Evolutionary conservation across 2,888 invertebrate species (phyloP).

Genomic region (Sinohyriopsis cumingii): DNA sequence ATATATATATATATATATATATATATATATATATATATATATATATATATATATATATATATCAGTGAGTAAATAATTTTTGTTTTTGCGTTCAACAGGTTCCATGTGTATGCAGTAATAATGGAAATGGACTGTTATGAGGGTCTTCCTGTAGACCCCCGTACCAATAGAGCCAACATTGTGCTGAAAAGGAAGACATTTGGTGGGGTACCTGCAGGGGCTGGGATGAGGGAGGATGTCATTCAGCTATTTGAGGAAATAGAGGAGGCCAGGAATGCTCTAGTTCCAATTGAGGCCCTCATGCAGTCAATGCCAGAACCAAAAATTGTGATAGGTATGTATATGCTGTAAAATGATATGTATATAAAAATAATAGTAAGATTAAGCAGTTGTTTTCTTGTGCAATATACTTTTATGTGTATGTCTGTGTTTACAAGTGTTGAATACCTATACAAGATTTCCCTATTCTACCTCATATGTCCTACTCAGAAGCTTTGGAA

Average conservation of each 20-base stretch:
- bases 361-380: neutral
- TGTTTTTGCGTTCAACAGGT: conserved; percentile 47
- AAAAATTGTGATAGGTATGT: conserved; percentile 45
- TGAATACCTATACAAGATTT: no score
- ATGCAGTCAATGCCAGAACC: conserved; percentile 56
- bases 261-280: conserved; percentile 66
- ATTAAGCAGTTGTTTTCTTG: neutral
- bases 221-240: conserved; percentile 71
- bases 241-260: conserved; percentile 70
- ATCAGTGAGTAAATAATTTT: no score
- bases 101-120: conserved; percentile 70
- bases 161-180: conserved; percentile 62
- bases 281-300: conserved; percentile 61
- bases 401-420: neutral
- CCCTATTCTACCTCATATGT: no score
- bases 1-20: no score
- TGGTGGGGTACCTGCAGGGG: conserved; percentile 70
- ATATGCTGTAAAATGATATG: neutral
- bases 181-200: conserved; percentile 65
- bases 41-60: no score
- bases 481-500: no score
- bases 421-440: neutral
- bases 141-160: conserved; percentile 52
- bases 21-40: no score
- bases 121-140: conserved; percentile 71